A percentile compares a stretch with the other conserved stretches of the same genome.
phyloP scores from a whole-genome alignment of 2,113 vertebrate species.

The Cromileptes altivelis region DNA sequence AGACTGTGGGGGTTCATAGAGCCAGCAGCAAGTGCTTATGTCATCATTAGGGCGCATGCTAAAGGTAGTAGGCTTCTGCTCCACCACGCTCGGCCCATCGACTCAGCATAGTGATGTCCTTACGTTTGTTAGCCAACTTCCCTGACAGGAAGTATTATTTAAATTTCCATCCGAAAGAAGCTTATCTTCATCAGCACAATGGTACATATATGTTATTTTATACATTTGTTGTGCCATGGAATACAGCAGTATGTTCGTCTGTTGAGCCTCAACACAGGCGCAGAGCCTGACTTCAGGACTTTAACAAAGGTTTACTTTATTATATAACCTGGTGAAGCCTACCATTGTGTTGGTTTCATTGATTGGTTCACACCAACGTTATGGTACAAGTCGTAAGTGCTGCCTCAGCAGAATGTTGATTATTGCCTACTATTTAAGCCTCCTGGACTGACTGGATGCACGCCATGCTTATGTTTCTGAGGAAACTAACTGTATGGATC shows the following conservation, averaged over 20 bases:
- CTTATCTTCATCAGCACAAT: conserved; percentile 39
- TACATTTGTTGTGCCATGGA: conserved; percentile 43
- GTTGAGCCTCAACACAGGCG: conserved; percentile 42
- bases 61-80: conserved; percentile 64
- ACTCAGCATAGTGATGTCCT: conserved; percentile 42
- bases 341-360: conserved; percentile 45
- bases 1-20: conserved; percentile 55
- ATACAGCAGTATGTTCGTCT: conserved; percentile 35
- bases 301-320: conserved; percentile 32
- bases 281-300: conserved; percentile 49
- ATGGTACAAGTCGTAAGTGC: conserved; percentile 24
- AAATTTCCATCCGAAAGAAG: conserved; percentile 16
- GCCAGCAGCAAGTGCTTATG: conserved; percentile 67
- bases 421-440: conserved; percentile 60
- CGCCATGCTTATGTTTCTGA: conserved; percentile 66
- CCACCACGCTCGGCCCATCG: conserved; percentile 52
- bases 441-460: conserved; percentile 64
- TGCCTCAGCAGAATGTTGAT: conserved; percentile 70
- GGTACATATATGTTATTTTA: conserved; percentile 22
- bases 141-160: conserved; percentile 22
- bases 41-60: conserved; percentile 75
- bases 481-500: conserved; percentile 73
- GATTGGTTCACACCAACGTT: conserved; percentile 13
- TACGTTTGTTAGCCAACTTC: conserved; percentile 26
- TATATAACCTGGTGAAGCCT: conserved; percentile 29